These are phyloP conservation scores for Laodelphax striatellus DNA, from an alignment of 1,140 invertebrate genomes.

Conservation along the genomic window DNA sequence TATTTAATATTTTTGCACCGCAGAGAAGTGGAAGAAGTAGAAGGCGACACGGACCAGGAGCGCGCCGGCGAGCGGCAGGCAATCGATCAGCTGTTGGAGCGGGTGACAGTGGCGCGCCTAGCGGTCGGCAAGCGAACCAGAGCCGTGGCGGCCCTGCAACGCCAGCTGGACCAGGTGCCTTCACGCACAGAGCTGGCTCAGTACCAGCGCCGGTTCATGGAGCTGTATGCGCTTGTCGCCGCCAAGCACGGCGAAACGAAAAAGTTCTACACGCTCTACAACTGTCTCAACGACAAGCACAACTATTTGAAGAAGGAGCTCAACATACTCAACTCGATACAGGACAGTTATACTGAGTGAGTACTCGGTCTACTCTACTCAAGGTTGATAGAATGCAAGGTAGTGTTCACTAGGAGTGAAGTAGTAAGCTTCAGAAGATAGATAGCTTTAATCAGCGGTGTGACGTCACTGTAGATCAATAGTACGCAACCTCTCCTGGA, in stretches of 20 bases:
- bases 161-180: constrained; percentile 83
- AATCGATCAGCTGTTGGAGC: constrained; percentile 46
- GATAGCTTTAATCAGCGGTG: too few relatives aligned
- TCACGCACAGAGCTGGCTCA: constrained; percentile 84
- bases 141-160: constrained; percentile 60
- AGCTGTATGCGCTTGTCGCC: constrained; percentile 93
- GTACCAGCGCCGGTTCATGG: constrained; percentile 90
- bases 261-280: constrained; percentile 93
- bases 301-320: constrained; percentile 86
- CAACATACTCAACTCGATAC: constrained; percentile 82
- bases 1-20: constrained; percentile 13
- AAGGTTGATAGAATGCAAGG: too few relatives aligned
- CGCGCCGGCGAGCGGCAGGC: constrained; percentile 25
- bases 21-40: constrained; percentile 36
- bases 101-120: constrained; percentile 42
- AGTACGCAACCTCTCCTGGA: too few relatives aligned
- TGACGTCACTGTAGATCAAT: too few relatives aligned
- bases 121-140: constrained; percentile 71
- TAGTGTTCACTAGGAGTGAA: too few relatives aligned
- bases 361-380: constrained; percentile 29
- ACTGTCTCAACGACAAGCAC: constrained; percentile 89
- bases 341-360: constrained; percentile 85
- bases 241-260: constrained; percentile 93
- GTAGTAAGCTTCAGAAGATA: too few relatives aligned
- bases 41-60: neutral